Conservation (phyloP, 2,888 invertebrate genomes). For the Nowickia ferox region DNA sequence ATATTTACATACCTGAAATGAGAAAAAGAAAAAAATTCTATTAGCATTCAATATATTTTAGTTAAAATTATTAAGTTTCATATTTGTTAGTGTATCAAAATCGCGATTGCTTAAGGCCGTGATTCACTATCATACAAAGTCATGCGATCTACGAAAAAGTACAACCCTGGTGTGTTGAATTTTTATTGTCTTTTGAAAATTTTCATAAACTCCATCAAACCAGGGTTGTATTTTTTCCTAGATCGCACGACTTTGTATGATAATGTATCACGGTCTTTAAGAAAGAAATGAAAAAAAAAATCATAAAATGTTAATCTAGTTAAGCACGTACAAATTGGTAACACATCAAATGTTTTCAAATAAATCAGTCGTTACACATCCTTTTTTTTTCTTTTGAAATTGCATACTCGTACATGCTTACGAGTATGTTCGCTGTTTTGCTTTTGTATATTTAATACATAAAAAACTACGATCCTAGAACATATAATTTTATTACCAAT, state of each 20-base stretch:
- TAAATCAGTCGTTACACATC: neutral
- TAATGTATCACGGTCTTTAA: no score
- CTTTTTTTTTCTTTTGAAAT: neutral
- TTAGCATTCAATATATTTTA: neutral
- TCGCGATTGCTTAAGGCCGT: no score
- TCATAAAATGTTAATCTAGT: neutral
- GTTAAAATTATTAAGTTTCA: no score
- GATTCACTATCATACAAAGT: no score
- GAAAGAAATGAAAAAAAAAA: neutral
- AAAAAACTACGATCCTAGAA: neutral
- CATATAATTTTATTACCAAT: constrained; percentile 17
- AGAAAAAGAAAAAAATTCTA: neutral
- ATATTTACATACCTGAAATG: constrained; percentile 33
- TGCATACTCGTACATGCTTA: no score
- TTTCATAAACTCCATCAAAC: no score
- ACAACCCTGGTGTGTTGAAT: no score
- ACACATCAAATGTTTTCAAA: neutral
- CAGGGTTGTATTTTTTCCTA: no score
- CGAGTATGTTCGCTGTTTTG: neutral
- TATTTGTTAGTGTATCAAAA: no score
- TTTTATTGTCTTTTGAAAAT: no score
- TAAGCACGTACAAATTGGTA: neutral
- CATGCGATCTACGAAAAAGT: no score
- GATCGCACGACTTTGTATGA: no score
- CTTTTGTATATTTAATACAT: neutral